Percentiles rank a stretch among this genome's conserved stretches.
Evolutionary conservation across 2,888 invertebrate species (phyloP).

Genomic region (Aleiodes alternator): DNA sequence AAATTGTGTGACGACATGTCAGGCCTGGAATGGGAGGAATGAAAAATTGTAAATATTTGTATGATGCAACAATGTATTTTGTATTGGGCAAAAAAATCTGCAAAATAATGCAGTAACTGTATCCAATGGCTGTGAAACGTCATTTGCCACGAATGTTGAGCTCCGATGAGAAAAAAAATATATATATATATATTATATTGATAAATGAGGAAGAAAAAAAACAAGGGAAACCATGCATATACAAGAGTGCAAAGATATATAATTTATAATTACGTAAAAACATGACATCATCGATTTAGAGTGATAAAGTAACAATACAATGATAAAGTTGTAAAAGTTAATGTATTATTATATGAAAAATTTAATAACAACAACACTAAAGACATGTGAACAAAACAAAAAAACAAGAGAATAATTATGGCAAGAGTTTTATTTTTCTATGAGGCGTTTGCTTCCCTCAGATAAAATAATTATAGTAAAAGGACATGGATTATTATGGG

Average conservation of each 20-base stretch:
- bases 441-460: constrained; percentile 54
- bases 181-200: constrained; percentile 34
- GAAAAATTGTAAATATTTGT: constrained; percentile 53
- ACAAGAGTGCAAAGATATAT: constrained; percentile 38
- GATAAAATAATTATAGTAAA: not conserved
- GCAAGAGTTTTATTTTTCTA: constrained; percentile 64
- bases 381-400: constrained; percentile 5
- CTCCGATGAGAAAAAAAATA: constrained; percentile 50
- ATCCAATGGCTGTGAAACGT: constrained; percentile 60
- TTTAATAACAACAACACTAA: not conserved
- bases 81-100: constrained; percentile 51
- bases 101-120: constrained; percentile 52
- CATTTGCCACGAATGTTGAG: constrained; percentile 57
- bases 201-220: constrained; percentile 31
- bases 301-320: constrained; percentile 33
- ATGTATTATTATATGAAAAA: constrained; percentile 13
- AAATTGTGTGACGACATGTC: constrained; percentile 9
- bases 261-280: constrained; percentile 40
- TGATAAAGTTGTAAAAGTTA: constrained; percentile 28
- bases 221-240: not conserved
- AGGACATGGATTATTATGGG: not conserved
- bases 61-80: constrained; percentile 55
- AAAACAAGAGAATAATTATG: constrained; percentile 44
- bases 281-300: constrained; percentile 39
- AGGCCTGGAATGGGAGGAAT: constrained; percentile 8